Base-by-base conservation (phyloP, 2,888 invertebrate genomes). In the Stenchaetothrips biformis region DNA sequence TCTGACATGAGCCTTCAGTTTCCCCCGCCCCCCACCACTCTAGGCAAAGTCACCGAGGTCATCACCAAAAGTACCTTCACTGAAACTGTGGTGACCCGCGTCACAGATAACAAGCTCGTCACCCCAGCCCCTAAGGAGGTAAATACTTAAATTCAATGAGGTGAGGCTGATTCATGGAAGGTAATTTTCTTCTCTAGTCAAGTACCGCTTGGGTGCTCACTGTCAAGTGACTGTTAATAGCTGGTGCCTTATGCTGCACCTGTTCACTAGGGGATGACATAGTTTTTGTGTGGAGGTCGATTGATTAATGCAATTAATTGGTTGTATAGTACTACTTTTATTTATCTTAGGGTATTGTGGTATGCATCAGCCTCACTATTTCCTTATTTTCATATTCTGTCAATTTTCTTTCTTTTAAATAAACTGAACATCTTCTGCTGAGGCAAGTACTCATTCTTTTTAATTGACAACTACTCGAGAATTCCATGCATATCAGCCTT, bases 61-160 rank as follows among this genome's bases (percentile, higher is more conserved):
- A 95, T 97, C 90, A 97, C 96, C 88, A 96, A 96, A 92, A 95
- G 96, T 87, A 96, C 96, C 84, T 94, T 96, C 90, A 96, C 96
- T 86, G 96, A 97, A 90, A 96, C 96, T 83, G 95, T 95, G 84
- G 96, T 96, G 89, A 97, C 96, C 84, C 91, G 97, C 86, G 92
- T 96, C 89, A 97, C 97, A 85, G 95, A 96, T 89, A 97, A 97
- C 90, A 92, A 93, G 87, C 92, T 95, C 89, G 91, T 92, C 88
- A 92, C 91, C 88, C 94, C 95, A 86, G 90, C 95, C 88, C 93
- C 95, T 88, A 92, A 93, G 87, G 96, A 96, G 95, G 96, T 96
- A 92, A 88, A 90, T 88, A 86, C 85, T 80, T 78, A 37, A 78
- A 4, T 16, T 62, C 9, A 74, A 11, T 74, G 25, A 3, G 67